Evolutionary conservation across 1,140 invertebrate species (phyloP).

Genomic region (Zaprionus taronus): DNA sequence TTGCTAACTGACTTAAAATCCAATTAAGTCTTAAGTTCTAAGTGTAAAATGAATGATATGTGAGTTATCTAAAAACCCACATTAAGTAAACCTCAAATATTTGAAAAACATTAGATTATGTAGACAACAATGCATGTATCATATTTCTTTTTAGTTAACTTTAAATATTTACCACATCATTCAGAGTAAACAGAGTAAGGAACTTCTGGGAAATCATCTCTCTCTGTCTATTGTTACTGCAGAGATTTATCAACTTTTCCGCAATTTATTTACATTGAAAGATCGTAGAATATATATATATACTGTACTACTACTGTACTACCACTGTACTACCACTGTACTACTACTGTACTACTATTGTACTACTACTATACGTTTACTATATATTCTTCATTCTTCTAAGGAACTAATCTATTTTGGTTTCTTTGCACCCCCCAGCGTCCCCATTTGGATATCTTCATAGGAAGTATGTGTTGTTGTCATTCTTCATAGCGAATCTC

Average conservation of each 20-base stretch:
- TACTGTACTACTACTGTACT: not conserved
- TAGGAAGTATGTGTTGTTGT: slow-evolving; percentile 17
- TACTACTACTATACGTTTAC: not conserved
- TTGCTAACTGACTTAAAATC: not conserved
- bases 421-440: not conserved
- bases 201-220: not conserved
- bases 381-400: not conserved
- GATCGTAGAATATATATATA: not conserved
- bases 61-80: not conserved
- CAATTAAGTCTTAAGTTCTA: not conserved
- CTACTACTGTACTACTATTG: too few species aligned
- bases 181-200: not conserved
- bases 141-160: not conserved
- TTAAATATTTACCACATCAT: not conserved
- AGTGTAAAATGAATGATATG: slow-evolving; percentile 4
- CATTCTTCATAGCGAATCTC: slow-evolving; percentile 16
- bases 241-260: not conserved
- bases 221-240: not conserved
- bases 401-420: not conserved
- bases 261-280: not conserved
- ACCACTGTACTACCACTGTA: too few species aligned
- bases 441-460: slow-evolving; percentile 5
- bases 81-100: not conserved
- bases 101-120: not conserved
- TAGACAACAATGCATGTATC: not conserved